A percentile compares a stretch with the other conserved stretches of the same genome.
These are phyloP conservation scores for Holotrichia oblita DNA, from an alignment of 1,140 invertebrate species.

Conservation along the genomic window DNA sequence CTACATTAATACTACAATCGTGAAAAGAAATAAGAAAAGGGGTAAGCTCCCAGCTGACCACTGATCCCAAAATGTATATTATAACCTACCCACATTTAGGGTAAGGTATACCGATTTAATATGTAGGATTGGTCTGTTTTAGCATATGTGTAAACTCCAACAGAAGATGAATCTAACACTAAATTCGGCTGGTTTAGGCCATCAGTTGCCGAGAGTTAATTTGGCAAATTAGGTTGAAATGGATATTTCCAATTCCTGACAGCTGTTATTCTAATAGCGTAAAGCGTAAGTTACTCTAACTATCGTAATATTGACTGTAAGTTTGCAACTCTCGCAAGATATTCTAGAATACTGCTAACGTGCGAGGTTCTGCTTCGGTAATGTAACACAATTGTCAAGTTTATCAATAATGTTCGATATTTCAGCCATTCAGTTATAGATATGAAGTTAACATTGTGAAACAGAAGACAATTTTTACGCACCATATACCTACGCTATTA, in stretches of 20 bases:
- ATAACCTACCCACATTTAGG: too few species aligned
- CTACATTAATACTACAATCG: too few species aligned
- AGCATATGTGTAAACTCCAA: background rate
- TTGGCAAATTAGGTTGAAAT: slow-evolving; percentile 1
- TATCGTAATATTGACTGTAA: slow-evolving; percentile 3
- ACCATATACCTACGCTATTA: too few species aligned
- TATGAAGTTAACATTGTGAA: too few species aligned
- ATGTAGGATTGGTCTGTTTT: background rate
- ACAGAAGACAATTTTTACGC: too few species aligned
- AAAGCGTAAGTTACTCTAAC: background rate
- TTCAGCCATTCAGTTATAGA: too few species aligned
- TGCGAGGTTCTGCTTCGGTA: background rate
- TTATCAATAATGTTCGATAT: background rate
- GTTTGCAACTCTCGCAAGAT: background rate
- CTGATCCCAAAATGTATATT: too few species aligned
- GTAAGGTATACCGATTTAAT: background rate
- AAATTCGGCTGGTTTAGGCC: background rate
- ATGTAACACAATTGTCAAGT: background rate
- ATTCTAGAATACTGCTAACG: background rate
- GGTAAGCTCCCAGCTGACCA: background rate
- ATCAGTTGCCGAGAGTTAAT: slow-evolving; percentile 2
- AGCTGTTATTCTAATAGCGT: slow-evolving; percentile 20
- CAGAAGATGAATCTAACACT: background rate
- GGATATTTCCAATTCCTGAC: slow-evolving; percentile 12
- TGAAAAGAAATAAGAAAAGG: too few species aligned